Base-by-base conservation (phyloP, 2,888 invertebrate species). In the Leptinotarsa haldemani region DNA sequence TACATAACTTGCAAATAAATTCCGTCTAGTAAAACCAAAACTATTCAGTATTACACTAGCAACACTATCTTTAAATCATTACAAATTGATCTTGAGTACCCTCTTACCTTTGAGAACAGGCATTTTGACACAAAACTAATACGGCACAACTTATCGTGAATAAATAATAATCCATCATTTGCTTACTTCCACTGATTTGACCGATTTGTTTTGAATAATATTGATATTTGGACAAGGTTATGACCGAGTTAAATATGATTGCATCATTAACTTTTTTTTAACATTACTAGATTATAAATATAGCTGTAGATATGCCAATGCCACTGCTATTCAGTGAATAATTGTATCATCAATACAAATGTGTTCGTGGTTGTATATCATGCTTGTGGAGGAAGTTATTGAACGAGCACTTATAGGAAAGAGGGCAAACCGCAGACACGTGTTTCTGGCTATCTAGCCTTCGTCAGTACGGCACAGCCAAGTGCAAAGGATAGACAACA, bases 201-300 rank as follows among this genome's bases (percentile, higher is more conserved):
- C 18, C 12, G n/a, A 53, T n/a, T 53, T 67, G 67, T 67, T 67
- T 52, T 67, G 52, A 67, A 67, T 67, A 67, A 30, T 53, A 56
- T 22, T 56, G 56, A 20, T 22, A 56, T 56, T 67, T 67, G 52
- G 52, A 52, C 30, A 67, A 67, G 67, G 67, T 67, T 30, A 25
- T 53, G 67, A 67, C 67, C 67, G 67, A 67, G 52, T 53, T 67
- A 4, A n/a, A 46, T 12, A 12, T 40, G 40, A 40, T 12, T 52
- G 16, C 25, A 40, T 30, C 18, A 67, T 67, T 53, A 67, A 66
- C 12, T 22, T 22, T 66, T 66, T 65, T 48, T 15, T 50, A 50
- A 13, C 25, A 20, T 52, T 13, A 65, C 18, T 46, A 47, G 3
- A 65, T 47, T 22, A 22, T 56, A 4, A 25, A 56, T 15, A 22